Base-by-base conservation (phyloP, 2,888 invertebrate genomes). In the Creontiades dilutus region DNA sequence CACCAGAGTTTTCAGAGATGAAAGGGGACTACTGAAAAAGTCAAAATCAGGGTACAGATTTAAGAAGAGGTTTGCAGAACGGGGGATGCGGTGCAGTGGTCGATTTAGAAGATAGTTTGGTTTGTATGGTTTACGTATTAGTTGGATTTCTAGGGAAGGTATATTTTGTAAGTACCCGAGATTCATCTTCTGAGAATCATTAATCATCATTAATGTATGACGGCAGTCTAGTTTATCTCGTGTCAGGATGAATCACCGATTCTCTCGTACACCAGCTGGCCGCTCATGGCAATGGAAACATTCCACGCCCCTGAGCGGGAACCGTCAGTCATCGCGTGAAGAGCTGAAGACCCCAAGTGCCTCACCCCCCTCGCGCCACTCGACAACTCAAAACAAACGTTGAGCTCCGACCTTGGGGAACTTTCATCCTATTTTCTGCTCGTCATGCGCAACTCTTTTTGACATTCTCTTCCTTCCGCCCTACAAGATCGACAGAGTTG, bases 341-440 rank as follows among this genome's bases (percentile, higher is more conserved):
- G 57, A 57, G n/a, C 37, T 37, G 7, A n/a, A n/a, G 57, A 16
- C 57, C 5, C 37, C 5, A 37, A 37, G 37, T 57, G 57, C 57
- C 57, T n/a, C 57, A 57, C 37, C 37, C 3, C 37, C 37, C 37
- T n/a, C 37, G 37, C 37, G 37, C 7, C 37, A 2, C 7, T 7
- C 7, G 7, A 37, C 7, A 37, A 37, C 57, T 57, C 57, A 57
- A 68, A 68, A 68, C 68, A 68, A 68, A 68, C 52, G 52, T 52
- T 52, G 52, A 23, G 19, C 68, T 68, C 23, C 68, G 19, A 23
- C 68, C 68, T 68, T 68, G 68, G 27, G n/a, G 68, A 68, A 68
- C 68, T 68, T 68, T 68, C 68, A 1, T 23, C 27, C 68, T 23
- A 68, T 68, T 68, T 68, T 68, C 68, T 68, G 3, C 27, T 68